Evolutionary conservation across 2,888 invertebrate species (phyloP).

Genomic region (Synanthedon formicaeformis): DNA sequence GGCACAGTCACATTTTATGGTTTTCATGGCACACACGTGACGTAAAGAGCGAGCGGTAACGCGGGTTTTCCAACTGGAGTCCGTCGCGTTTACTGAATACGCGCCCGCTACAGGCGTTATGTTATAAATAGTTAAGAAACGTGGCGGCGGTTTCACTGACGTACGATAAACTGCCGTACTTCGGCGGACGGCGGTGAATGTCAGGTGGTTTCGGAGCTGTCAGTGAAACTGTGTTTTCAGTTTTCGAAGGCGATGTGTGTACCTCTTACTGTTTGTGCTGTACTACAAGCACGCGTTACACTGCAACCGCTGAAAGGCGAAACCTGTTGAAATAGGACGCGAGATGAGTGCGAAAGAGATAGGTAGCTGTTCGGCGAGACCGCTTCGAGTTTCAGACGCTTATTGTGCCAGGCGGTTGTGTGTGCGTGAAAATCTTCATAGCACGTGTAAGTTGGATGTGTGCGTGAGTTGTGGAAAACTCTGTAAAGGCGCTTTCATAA

Average conservation of each 20-base stretch:
- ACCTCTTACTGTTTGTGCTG: conserved; percentile 61
- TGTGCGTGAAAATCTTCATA: conserved; percentile 64
- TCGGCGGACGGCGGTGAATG: conserved; percentile 46
- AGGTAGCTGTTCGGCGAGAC: conserved; percentile 17
- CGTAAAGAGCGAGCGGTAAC: conserved; percentile 29
- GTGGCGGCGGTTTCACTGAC: conserved; percentile 40
- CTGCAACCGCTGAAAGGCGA: conserved; percentile 66
- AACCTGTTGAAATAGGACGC: conserved; percentile 69
- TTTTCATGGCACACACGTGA: conserved; percentile 40
- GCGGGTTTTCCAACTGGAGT: conserved; percentile 33
- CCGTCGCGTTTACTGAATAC: conserved; percentile 39
- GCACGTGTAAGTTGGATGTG: conserved; percentile 48
- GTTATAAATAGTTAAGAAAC: conserved; percentile 55
- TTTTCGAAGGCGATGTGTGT: conserved; percentile 58
- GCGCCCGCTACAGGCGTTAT: conserved; percentile 37
- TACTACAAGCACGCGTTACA: conserved; percentile 58
- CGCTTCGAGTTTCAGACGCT: conserved; percentile 52
- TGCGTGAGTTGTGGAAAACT: conserved; percentile 68
- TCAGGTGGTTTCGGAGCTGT: conserved; percentile 58
- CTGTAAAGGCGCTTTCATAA: conserved; percentile 61
- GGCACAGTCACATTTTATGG: conserved; percentile 42
- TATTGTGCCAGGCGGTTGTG: conserved; percentile 50
- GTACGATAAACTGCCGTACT: conserved; percentile 33
- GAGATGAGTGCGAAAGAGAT: conserved; percentile 47
- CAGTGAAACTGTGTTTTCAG: conserved; percentile 64